phyloP scores from a whole-genome alignment of 2,113 vertebrate genomes.

The Neotoma lepida region DNA sequence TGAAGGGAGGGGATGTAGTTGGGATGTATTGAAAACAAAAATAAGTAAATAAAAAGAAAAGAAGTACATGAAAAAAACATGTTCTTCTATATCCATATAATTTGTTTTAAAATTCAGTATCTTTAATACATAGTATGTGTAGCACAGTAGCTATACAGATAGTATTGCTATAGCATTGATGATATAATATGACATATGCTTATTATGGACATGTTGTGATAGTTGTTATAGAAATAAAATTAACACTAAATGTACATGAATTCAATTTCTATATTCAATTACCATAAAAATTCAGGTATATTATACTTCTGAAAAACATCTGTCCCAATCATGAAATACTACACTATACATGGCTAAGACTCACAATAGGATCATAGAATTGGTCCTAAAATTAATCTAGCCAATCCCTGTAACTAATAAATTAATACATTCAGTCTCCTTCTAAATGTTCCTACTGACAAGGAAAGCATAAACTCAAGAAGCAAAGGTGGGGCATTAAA shows the following conservation, averaged over 20 bases:
- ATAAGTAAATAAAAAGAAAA: not conserved
- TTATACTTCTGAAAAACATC: not conserved
- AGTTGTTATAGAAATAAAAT: not conserved
- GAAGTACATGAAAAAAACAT: not conserved
- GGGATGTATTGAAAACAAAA: not conserved
- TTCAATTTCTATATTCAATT: not conserved
- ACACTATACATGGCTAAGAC: not conserved
- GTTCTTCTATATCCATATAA: not conserved
- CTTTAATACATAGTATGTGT: not conserved
- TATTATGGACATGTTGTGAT: not conserved
- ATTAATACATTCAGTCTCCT: not conserved
- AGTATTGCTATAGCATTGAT: not conserved
- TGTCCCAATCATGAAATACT: not conserved
- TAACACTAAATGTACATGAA: not conserved
- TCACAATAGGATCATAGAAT: not conserved
- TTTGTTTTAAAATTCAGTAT: not conserved
- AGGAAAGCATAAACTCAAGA: not conserved
- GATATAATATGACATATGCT: not conserved
- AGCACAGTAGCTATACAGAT: not conserved
- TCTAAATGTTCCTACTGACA: not conserved
- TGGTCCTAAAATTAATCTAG: slow-evolving; percentile 18
- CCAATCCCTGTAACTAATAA: not conserved
- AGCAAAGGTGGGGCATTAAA: not conserved
- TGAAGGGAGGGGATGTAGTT: not conserved
- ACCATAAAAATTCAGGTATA: slow-evolving; percentile 1